A percentile compares a stretch with the other conserved stretches of the same genome.
phyloP scores from a whole-genome alignment of 64 coral and sea anemone genomes.

The Actinia equina region DNA sequence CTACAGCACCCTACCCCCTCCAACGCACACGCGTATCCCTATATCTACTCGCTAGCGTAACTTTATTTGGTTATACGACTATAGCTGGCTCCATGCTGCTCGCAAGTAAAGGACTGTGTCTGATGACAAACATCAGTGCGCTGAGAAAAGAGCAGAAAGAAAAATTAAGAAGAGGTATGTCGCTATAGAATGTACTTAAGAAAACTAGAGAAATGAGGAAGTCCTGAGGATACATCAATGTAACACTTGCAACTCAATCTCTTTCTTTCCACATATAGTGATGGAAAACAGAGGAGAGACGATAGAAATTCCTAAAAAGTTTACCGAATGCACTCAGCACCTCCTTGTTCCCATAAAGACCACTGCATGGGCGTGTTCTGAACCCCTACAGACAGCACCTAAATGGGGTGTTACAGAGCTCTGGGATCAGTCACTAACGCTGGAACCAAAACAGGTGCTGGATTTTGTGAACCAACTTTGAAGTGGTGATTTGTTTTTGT shows the following conservation, averaged over 20 bases:
- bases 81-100: constrained; percentile 76
- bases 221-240: no score
- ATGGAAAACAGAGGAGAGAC: constrained; percentile 38
- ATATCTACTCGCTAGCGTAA: not conserved
- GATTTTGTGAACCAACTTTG: no score
- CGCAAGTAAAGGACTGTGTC: constrained; percentile 61
- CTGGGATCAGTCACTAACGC: not conserved
- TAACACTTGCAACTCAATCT: no score
- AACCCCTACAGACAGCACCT: not conserved
- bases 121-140: constrained; percentile 58
- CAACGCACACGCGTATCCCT: not conserved
- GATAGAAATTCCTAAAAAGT: constrained; percentile 18
- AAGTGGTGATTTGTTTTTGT: no score
- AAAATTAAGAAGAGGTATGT: constrained; percentile 61
- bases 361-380: constrained; percentile 45
- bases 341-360: constrained; percentile 25
- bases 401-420: not conserved
- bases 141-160: constrained; percentile 77
- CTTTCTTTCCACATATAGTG: not conserved
- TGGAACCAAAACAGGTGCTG: constrained; percentile 2
- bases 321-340: constrained; percentile 38
- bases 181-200: not conserved
- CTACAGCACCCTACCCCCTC: no score
- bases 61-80: not conserved
- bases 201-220: not conserved